Conservation (phyloP, 2,113 vertebrate genomes). For the Embiotoca jacksoni region DNA sequence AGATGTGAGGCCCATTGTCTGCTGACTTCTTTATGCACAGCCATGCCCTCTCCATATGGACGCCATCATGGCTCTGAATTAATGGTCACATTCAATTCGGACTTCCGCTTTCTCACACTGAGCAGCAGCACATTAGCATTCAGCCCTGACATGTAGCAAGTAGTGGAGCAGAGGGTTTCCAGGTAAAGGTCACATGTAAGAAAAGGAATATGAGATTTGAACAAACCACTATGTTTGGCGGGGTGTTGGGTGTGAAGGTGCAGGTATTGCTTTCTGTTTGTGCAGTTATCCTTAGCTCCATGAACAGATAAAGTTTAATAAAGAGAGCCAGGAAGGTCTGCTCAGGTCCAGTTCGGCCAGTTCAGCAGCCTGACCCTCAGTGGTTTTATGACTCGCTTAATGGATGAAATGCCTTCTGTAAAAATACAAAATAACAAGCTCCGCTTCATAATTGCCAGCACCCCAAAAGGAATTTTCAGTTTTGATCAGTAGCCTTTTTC, state of each 20-base stretch:
- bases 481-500: constrained; percentile 10
- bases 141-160: constrained; percentile 8
- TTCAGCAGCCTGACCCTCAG: constrained; percentile 16
- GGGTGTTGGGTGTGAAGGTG: neutral
- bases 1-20: constrained; percentile 57
- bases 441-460: constrained; percentile 11
- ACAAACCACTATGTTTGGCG: neutral
- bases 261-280: neutral
- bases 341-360: constrained; percentile 14
- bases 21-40: constrained; percentile 53
- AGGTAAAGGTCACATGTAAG: constrained; percentile 29
- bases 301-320: constrained; percentile 13
- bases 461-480: constrained; percentile 33
- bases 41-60: constrained; percentile 62
- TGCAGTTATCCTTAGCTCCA: constrained; percentile 22
- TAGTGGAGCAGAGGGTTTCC: constrained; percentile 7
- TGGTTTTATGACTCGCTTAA: constrained; percentile 36
- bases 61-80: constrained; percentile 64
- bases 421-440: constrained; percentile 4
- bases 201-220: constrained; percentile 7
- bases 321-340: constrained; percentile 18
- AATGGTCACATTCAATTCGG: constrained; percentile 68
- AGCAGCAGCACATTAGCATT: constrained; percentile 63
- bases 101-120: constrained; percentile 65
- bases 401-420: constrained; percentile 1